Evolutionary conservation across 2,888 invertebrate species (phyloP), one percentile per base, ranked within the genome.

Genomic region (Troilus luridus): DNA sequence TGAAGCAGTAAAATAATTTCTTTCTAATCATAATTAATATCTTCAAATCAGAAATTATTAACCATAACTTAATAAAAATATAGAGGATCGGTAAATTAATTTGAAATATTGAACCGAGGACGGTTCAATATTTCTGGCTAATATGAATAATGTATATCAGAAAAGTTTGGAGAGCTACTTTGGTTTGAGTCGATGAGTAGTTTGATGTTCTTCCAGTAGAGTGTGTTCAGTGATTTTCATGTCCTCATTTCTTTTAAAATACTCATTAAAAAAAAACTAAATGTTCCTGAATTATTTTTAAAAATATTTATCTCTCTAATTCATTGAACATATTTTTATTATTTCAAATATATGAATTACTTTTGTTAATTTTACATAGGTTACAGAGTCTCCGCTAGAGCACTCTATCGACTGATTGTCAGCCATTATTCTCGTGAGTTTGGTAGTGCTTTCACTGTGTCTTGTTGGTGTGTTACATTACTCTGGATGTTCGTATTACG

Each of bases 351-450:
- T 27, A 14, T 27, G 21, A 0, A 77, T 27, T 27, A 41, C 17
- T 41, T 41, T 41, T 17, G 14, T 77, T 17, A 77, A 27, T 17
- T 41, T 77, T 77, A 41, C 17, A 11, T 85, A 56, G 85, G 56
- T 56, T 56, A 85, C 59, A 60, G 24, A 24, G 3, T 27, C 21
- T 14, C 89, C 89, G 89, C 54, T 8, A 89, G 89, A 54, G 89
- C 17, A 64, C 19, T 54, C 17, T 21, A 89, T 89, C 67, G 89
- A 67, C 89, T 54, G 27, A 27, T 9, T 56, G 54, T 62, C 64
- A 89, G 89, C 89, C 89, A 89, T 89, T 89, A 27, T 21, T 89
- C 27, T 41, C 5, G 27, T 54, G 58, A 41, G 89, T 62, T 27
- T 41, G 11, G 89, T 60, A 12, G 89, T 89, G 64, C 67, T 89